Evolutionary conservation across 2,888 invertebrate species (phyloP), one percentile per base, ranked within the genome.

Genomic region (Acrobasis consociella): DNA sequence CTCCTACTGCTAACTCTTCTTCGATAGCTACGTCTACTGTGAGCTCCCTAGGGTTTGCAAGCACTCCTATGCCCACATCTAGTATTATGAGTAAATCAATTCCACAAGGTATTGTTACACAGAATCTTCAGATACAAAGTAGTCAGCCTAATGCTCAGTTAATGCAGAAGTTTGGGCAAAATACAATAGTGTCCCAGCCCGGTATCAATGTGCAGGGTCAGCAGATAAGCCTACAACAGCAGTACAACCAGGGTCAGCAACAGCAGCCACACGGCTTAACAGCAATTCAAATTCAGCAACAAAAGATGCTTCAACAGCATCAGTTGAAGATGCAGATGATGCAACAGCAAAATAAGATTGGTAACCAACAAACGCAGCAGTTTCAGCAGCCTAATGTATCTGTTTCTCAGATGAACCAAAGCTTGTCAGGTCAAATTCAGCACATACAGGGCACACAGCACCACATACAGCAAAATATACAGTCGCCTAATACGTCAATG

Each of bases 321-420:
- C 94, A 93, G 66, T 82, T 93, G 8, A 89, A 93, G 73, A 93
- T 94, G 87, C 90, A 91, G 73, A 89, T 91, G 87, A 68, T 93
- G 46, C 85, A 84, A 66, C 89, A 88, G 64, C 81, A 86, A 66
- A 85, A 81, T 60, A 86, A 86, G 65, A 71, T 80, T 22, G 69
- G 69, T 38, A 83, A 78, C 53, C 82, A 83, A 68, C 87, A 81
- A 59, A 76, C 69, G 55, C 84, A 84, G 67, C 89, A 89, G 68
- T 89, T 87, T 66, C 86, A 84, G 13, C 93, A 93, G 68, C 80
- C 87, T 10, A 91, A 87, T 72, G 84, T 87, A 0, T 83, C 89
- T 31, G 84, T 87, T 1, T 82, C 90, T 31, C 93, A 93, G 74
- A 87, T 91, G 73, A 83, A 82, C 52, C 93, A 92, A 66, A 89